Evolutionary conservation across 2,797 vertebrate genomes (phyloP), one percentile per base, ranked within the genome.

Genomic region (Decapterus maruadsi): DNA sequence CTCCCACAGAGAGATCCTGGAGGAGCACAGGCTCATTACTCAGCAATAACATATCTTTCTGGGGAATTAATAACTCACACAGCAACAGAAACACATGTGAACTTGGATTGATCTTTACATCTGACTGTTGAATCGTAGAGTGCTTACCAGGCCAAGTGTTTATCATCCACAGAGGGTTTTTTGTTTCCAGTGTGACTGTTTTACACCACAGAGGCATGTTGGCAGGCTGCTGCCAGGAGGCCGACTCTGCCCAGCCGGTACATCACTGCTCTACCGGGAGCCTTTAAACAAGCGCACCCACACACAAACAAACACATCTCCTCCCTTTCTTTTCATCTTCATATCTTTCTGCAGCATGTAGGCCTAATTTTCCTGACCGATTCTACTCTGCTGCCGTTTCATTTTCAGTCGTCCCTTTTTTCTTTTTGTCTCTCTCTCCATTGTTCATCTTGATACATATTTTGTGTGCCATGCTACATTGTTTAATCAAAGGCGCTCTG

Each of bases 241-340:
- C 50, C 6, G n/a, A 63, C 66, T 80, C 68, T 51, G 16, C 54
- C 45, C 61, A 68, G 81, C 42, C 73, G 13, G 46, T 43, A 71
- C 73, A 45, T 79, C 82, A 85, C 75, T 14, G 65, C 65, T 69
- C 73, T 11, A 68, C 68, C 8, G 54, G 73, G 80, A 81, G 78
- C 79, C 75, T 81, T 81, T 66, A 88, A 83, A 81, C 80, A 72
- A 76, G n/a, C 4, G 46, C 10, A 17, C 82, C 77, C 80, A 84
- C 87, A 80, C 79, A 80, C 77, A 71, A 72, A 75, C 34, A 71
- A 67, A 56, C 71, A 51, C 75, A 57, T 77, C 69, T 40, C 75
- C 61, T 70, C 67, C 65, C 57, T 70, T 71, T 77, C 22, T 34
- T 53, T 59, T 46, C 64, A 62, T 59, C 69, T 48, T 69, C 48